Percentiles rank a stretch among this genome's conserved stretches.
phyloP scores from a whole-genome alignment of 2,797 vertebrate genomes.

The Schizothorax lantsangensis region DNA sequence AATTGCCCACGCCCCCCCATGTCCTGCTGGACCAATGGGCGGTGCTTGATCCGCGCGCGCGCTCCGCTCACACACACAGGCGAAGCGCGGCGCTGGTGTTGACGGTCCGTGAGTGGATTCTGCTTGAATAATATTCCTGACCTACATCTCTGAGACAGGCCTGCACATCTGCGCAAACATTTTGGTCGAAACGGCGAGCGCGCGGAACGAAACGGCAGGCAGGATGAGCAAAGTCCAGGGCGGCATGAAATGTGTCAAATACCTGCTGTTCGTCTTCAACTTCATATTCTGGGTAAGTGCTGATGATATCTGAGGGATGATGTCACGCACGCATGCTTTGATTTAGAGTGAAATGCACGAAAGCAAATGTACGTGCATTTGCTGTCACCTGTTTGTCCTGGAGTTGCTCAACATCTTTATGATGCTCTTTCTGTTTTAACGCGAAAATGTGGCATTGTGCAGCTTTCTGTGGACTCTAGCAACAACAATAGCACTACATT shows the following conservation, averaged over 20 bases:
- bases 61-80: neutral
- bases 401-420: neutral
- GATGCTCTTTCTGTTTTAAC: neutral
- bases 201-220: slow-evolving; percentile 15
- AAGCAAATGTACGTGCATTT: neutral
- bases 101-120: slow-evolving; percentile 18
- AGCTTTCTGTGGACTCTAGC: neutral
- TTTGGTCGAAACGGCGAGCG: slow-evolving; percentile 31
- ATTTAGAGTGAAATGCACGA: neutral
- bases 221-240: slow-evolving; percentile 88
- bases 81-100: neutral
- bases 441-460: too few relatives aligned
- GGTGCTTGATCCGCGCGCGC: slow-evolving; percentile 27
- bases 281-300: slow-evolving; percentile 95
- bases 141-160: slow-evolving; percentile 28
- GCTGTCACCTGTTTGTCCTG: neutral
- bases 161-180: slow-evolving; percentile 12
- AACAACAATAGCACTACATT: neutral
- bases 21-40: slow-evolving; percentile 29
- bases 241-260: slow-evolving; percentile 93
- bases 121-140: slow-evolving; percentile 28
- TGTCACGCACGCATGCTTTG: neutral
- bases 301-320: neutral
- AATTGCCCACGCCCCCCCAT: neutral
- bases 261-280: slow-evolving; percentile 93